These are phyloP conservation scores for Lomographa bimaculata DNA, from an alignment of 2,888 invertebrate genomes.

Conservation along the genomic window DNA sequence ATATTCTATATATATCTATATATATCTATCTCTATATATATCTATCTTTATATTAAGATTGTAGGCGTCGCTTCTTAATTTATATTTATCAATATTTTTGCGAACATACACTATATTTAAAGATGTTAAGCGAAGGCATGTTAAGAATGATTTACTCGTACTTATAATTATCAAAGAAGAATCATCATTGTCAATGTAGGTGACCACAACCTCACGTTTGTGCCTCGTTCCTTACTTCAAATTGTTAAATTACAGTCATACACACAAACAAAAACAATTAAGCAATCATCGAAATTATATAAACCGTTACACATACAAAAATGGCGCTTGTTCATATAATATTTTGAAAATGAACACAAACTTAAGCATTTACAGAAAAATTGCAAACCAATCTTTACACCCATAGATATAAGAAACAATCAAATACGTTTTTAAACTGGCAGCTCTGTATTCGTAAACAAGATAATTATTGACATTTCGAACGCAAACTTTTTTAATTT, in stretches of 20 bases:
- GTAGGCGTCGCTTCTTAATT: too few relatives aligned
- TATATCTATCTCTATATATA: too few relatives aligned
- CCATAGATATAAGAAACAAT: constrained; percentile 25
- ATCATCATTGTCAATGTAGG: too few relatives aligned
- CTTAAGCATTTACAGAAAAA: neutral
- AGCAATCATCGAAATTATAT: constrained; percentile 70
- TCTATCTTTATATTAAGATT: too few relatives aligned
- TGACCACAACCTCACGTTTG: constrained; percentile 8
- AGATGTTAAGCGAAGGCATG: too few relatives aligned
- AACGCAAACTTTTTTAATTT: constrained; percentile 49
- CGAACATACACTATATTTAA: too few relatives aligned
- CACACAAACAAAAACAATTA: constrained; percentile 66
- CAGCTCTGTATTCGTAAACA: constrained; percentile 53
- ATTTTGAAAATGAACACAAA: constrained; percentile 42
- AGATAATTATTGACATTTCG: constrained; percentile 73
- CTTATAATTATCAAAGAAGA: too few relatives aligned
- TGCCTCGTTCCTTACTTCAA: constrained; percentile 44
- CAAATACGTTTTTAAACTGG: constrained; percentile 17
- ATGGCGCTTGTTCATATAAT: constrained; percentile 56
- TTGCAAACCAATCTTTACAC: constrained; percentile 27
- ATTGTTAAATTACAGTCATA: constrained; percentile 55
- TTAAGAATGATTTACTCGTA: too few relatives aligned
- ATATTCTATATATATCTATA: too few relatives aligned
- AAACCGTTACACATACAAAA: constrained; percentile 74
- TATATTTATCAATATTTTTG: too few relatives aligned